A percentile compares a stretch with the other conserved stretches of the same genome.
Conservation (phyloP, 53 echinoderm and acorn worm genomes). For the Actinopyga echinites region DNA sequence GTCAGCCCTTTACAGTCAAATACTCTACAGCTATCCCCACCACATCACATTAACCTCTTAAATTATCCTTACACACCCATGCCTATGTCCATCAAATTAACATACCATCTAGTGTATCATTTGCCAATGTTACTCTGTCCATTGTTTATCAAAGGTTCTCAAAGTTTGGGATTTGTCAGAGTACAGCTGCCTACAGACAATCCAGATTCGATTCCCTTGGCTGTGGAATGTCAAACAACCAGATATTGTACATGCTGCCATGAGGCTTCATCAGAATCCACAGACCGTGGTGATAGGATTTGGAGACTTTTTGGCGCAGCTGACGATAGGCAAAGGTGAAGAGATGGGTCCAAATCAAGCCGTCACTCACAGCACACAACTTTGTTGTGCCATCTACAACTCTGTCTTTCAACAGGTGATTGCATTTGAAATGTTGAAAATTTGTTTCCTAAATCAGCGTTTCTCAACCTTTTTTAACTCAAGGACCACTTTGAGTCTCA, state of each 20-base stretch:
- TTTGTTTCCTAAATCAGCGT: too few relatives aligned
- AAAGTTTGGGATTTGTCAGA: slow-evolving; percentile 93
- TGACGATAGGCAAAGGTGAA: slow-evolving; percentile 64
- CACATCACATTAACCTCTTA: too few relatives aligned
- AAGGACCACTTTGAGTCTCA: too few relatives aligned
- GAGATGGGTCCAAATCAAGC: slow-evolving; percentile 51
- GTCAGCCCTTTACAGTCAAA: too few relatives aligned
- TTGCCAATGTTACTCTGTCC: background rate
- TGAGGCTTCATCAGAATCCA: slow-evolving; percentile 7
- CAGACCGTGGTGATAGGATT: slow-evolving; percentile 64
- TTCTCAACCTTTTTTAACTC: too few relatives aligned
- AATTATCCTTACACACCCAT: too few relatives aligned
- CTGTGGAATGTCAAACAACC: slow-evolving; percentile 76
- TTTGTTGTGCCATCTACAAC: slow-evolving; percentile 91
- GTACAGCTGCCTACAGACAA: slow-evolving; percentile 82
- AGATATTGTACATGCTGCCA: slow-evolving; percentile 55
- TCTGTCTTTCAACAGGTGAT: slow-evolving; percentile 82
- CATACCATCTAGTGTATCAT: too few relatives aligned
- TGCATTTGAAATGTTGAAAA: too few relatives aligned
- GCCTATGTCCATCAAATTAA: too few relatives aligned
- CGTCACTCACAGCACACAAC: slow-evolving; percentile 76
- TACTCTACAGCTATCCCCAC: too few relatives aligned
- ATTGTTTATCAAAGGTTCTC: slow-evolving; percentile 54
- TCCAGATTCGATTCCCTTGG: slow-evolving; percentile 65
- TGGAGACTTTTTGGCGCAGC: slow-evolving; percentile 76